Evolutionary conservation across 1,140 invertebrate genomes (phyloP).

Genomic region (Augochlora pura): DNA sequence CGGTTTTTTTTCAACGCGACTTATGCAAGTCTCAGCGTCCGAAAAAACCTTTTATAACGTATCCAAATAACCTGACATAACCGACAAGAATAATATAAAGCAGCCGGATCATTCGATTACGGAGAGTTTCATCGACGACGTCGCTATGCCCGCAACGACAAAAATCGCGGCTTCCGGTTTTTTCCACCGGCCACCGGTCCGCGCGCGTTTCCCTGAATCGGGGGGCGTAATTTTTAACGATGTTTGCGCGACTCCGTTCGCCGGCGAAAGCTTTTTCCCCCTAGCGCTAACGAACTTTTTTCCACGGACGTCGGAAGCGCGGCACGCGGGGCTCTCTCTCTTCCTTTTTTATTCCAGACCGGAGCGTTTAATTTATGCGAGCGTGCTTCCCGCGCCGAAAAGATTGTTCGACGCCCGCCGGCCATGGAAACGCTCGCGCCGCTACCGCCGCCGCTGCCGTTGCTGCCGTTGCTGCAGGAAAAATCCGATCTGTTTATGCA

Average conservation of each 20-base stretch:
- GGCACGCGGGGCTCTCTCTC: background rate
- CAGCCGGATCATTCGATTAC: too few relatives aligned
- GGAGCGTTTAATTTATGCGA: background rate
- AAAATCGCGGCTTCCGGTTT: background rate
- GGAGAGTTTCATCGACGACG: too few relatives aligned
- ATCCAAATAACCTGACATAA: too few relatives aligned
- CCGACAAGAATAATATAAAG: too few relatives aligned
- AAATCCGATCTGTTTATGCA: constrained; percentile 12
- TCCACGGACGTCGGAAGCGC: background rate
- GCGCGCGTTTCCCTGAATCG: background rate
- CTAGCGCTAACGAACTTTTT: constrained; percentile 13
- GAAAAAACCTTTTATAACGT: too few relatives aligned
- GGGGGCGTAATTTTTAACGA: constrained; percentile 7
- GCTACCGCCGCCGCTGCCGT: too few relatives aligned
- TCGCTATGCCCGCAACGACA: background rate
- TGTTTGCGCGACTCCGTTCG: background rate
- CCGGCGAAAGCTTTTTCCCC: constrained; percentile 3
- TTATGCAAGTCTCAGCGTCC: too few relatives aligned
- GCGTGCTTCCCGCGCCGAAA: background rate
- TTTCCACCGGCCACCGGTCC: background rate
- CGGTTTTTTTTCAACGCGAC: too few relatives aligned
- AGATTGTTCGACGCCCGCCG: background rate
- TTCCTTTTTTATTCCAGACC: background rate
- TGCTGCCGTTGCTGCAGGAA: too few relatives aligned
- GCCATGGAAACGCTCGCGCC: background rate